phyloP scores from a whole-genome alignment of 2,888 invertebrate genomes.

The Stegana nigrithorax region DNA sequence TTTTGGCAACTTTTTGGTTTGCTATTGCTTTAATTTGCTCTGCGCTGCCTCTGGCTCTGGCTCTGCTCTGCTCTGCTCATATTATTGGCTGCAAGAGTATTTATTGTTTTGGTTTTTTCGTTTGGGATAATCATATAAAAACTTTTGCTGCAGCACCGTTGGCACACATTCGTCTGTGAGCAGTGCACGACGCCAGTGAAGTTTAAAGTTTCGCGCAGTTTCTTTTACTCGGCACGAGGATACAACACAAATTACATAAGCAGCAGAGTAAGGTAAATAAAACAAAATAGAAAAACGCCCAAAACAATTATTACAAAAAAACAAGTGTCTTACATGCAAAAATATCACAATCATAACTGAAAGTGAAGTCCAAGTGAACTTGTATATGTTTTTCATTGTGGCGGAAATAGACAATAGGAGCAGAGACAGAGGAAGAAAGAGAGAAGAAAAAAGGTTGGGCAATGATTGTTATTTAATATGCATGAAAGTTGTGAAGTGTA shows the following conservation, averaged over 20 bases:
- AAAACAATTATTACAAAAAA: background rate
- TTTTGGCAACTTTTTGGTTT: slow-evolving; percentile 31
- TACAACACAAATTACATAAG: slow-evolving; percentile 46
- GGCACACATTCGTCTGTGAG: slow-evolving; percentile 55
- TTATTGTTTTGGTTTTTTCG: slow-evolving; percentile 35
- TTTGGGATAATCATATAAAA: slow-evolving; percentile 67
- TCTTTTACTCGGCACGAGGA: slow-evolving; percentile 41
- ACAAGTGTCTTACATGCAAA: background rate
- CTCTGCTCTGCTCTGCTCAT: slow-evolving; percentile 36
- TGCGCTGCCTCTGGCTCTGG: slow-evolving; percentile 29
- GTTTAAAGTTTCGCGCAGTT: slow-evolving; percentile 23
- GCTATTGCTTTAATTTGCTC: too few relatives aligned
- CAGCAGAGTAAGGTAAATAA: slow-evolving; percentile 54
- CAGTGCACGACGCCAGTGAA: slow-evolving; percentile 42
- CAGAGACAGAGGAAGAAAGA: too few relatives aligned
- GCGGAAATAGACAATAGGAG: too few relatives aligned
- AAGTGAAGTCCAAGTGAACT: slow-evolving; percentile 47
- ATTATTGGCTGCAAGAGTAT: too few relatives aligned
- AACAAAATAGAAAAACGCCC: slow-evolving; percentile 18
- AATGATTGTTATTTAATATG: slow-evolving; percentile 15
- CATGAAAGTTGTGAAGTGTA: slow-evolving; percentile 21
- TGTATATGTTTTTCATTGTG: too few relatives aligned
- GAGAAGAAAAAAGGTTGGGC: background rate
- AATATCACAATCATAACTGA: background rate
- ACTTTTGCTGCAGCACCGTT: slow-evolving; percentile 45